These are phyloP conservation scores for Chorisops tibialis DNA, from an alignment of 2,888 invertebrate genomes.

Conservation along the genomic window DNA sequence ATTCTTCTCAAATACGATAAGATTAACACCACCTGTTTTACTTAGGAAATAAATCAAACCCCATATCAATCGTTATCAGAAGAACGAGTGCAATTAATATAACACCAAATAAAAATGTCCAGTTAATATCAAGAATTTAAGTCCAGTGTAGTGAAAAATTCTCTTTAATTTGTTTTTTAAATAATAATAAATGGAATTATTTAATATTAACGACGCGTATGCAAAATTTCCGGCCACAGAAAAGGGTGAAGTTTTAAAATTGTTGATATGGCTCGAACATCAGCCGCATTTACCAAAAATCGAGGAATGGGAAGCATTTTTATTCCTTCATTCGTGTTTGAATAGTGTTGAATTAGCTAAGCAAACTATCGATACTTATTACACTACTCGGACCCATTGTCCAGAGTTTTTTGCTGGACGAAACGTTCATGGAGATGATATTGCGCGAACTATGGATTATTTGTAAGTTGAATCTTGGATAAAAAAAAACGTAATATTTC, in stretches of 20 bases:
- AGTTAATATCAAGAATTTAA: too few species aligned
- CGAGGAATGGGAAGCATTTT: conserved; percentile 59
- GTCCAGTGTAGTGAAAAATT: too few species aligned
- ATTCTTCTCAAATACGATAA: too few species aligned
- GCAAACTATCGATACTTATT: conserved; percentile 65
- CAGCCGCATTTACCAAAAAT: conserved; percentile 66
- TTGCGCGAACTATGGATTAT: conserved; percentile 53
- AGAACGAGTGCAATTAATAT: too few species aligned
- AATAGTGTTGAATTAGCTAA: conserved; percentile 68
- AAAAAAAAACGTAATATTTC: too few species aligned
- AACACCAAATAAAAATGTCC: too few species aligned
- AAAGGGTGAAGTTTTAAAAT: conserved; percentile 58
- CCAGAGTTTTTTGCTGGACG: conserved; percentile 62
- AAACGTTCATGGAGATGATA: conserved; percentile 54
- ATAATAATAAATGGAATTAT: neutral
- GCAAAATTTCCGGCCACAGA: conserved; percentile 60
- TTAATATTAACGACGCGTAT: conserved; percentile 56
- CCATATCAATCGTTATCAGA: too few species aligned
- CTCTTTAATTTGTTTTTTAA: too few species aligned
- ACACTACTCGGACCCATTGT: conserved; percentile 64
- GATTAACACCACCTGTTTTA: too few species aligned
- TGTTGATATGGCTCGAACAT: conserved; percentile 63
- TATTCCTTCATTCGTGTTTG: conserved; percentile 67
- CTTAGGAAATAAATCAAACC: too few species aligned
- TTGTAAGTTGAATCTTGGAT: conserved; percentile 60